Base-by-base conservation (phyloP, 2,888 invertebrate genomes). In the Pachydiplax longipennis region DNA sequence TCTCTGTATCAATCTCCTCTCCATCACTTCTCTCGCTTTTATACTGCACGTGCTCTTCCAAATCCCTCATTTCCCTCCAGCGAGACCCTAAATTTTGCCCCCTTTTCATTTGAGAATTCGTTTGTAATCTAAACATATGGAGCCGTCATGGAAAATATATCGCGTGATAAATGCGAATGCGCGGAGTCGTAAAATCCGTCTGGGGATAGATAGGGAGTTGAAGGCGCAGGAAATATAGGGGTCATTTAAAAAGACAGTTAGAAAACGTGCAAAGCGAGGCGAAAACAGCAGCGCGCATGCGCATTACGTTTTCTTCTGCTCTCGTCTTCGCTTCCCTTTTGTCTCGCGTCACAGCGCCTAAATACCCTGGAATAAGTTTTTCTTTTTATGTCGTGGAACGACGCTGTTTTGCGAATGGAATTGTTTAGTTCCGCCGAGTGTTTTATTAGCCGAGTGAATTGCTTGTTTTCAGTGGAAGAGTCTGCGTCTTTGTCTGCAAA, bases 71-170 rank as follows among this genome's bases (percentile, higher is more conserved):
- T 83, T 83, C 83, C 83, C 35, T 61, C 58, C 25, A 10, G 53
- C 82, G 18, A 37, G 31, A 31, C 87, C 87, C 87, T 61, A 87
- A 87, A 87, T 87, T 58, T 91, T 35, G 91, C 91, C 91, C 91
- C 48, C 91, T 61, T 91, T 92, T 81, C 87, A 53, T 90, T 90
- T 58, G 90, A 73, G 91, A 90, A 91, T 92, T 91, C 92, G 91
- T 91, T 91, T 92, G 92, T 92, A 92, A 92, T 92, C 92, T 91
- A 91, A 92, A 92, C 92, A 92, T 92, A 92, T 91, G 92, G 91
- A 92, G 91, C 91, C 92, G 91, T 91, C 92, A 91, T 90, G 91
- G 91, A 90, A 91, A 92, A 91, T 92, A 91, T 92, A 92, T 92
- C 91, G 91, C 90, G 91, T 92, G 92, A 92, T 92, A 92, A 92